Percentiles rank a stretch among this genome's conserved stretches.
phyloP scores from a whole-genome alignment of 2,888 invertebrate species.

The Prenolepis imparis region DNA sequence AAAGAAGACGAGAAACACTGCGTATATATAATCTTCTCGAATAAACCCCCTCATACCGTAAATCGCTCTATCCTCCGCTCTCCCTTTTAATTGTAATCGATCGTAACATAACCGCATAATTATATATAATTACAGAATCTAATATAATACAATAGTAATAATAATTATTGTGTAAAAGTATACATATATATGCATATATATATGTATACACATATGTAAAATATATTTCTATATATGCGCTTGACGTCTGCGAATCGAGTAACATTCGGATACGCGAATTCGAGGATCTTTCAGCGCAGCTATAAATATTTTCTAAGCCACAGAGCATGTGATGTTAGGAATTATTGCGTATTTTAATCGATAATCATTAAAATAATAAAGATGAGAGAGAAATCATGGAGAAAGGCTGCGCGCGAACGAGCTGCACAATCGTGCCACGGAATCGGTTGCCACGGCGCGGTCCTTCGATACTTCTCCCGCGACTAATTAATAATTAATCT shows the following conservation, averaged over 20 bases:
- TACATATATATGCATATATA: slow-evolving; percentile 59
- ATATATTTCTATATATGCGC: slow-evolving; percentile 50
- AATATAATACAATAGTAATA: slow-evolving; percentile 70
- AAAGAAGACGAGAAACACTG: slow-evolving; percentile 64
- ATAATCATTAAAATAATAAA: slow-evolving; percentile 57
- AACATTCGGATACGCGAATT: slow-evolving; percentile 43
- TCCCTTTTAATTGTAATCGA: slow-evolving; percentile 67
- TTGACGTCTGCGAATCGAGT: slow-evolving; percentile 59
- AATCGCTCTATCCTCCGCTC: slow-evolving; percentile 9
- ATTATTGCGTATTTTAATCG: slow-evolving; percentile 75
- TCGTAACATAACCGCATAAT: slow-evolving; percentile 70
- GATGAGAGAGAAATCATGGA: slow-evolving; percentile 60
- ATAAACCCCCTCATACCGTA: slow-evolving; percentile 47
- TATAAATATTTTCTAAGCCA: slow-evolving; percentile 74
- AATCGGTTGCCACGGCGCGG: slow-evolving; percentile 68
- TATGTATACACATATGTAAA: slow-evolving; percentile 60
- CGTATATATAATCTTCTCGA: slow-evolving; percentile 60
- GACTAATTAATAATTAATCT: slow-evolving; percentile 68
- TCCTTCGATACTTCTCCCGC: slow-evolving; percentile 67
- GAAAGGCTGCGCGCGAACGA: slow-evolving; percentile 59
- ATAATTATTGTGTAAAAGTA: slow-evolving; percentile 67
- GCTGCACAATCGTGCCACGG: slow-evolving; percentile 60
- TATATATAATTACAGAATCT: slow-evolving; percentile 69
- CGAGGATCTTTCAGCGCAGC: slow-evolving; percentile 70
- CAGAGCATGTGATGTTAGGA: slow-evolving; percentile 81